These are phyloP conservation scores for Parasteatoda lunata DNA, from an alignment of 2,888 invertebrate species.

Conservation along the genomic window DNA sequence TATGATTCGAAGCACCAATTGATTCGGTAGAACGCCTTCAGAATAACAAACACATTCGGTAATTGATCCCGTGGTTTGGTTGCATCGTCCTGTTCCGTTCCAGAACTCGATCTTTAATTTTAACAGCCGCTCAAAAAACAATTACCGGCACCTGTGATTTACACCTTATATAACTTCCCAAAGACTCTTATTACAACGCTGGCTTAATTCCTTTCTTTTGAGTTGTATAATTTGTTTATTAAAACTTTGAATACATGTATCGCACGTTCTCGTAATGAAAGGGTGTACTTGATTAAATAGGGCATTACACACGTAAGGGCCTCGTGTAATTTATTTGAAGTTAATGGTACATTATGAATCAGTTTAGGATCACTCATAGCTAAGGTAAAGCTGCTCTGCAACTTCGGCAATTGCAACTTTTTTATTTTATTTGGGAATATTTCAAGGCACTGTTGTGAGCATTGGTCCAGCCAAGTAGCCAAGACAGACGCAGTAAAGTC, in stretches of 20 bases:
- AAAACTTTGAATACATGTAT: conserved; percentile 1
- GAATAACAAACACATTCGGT: conserved; percentile 27
- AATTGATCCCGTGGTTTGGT: not conserved
- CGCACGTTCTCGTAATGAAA: conserved; percentile 29
- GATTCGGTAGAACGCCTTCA: conserved; percentile 30
- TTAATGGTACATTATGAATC: too few relatives aligned
- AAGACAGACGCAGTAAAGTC: too few relatives aligned
- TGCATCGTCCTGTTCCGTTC: not conserved
- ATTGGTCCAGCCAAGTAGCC: too few relatives aligned
- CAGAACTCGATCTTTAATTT: not conserved
- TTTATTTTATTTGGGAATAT: too few relatives aligned
- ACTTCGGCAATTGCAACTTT: too few relatives aligned
- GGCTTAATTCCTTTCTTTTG: not conserved
- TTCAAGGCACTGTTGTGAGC: too few relatives aligned
- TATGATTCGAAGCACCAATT: conserved; percentile 25
- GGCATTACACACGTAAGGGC: too few relatives aligned
- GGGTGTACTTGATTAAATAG: conserved; percentile 8
- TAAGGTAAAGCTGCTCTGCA: too few relatives aligned
- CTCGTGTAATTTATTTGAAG: too few relatives aligned
- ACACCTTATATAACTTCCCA: not conserved
- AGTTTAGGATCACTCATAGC: too few relatives aligned
- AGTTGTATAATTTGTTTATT: not conserved
- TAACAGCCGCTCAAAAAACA: not conserved
- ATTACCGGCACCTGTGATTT: not conserved
- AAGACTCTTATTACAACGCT: not conserved